Evolutionary conservation across 2,888 invertebrate genomes (phyloP), one percentile per base, ranked within the genome.

Genomic region (Megamerina dolium): DNA sequence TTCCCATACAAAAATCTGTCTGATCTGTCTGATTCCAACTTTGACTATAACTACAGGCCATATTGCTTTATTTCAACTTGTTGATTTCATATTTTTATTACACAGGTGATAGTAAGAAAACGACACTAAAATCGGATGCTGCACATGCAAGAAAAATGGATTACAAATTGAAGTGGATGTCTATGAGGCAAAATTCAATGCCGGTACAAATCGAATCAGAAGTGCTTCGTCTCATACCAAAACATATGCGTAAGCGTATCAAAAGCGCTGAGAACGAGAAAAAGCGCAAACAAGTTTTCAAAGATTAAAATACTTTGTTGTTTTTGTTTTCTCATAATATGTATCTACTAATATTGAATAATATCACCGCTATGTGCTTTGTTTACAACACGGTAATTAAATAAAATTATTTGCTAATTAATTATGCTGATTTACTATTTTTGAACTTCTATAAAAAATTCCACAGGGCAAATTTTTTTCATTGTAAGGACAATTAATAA

Each of bases 181-280:
- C 59, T 13, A 46, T 58, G 38, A 56, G 71, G 34, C 71, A 71
- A 46, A 62, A 67, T 29, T 68, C 71, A 10, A 70, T 71, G 70
- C 71, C 71, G 3, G 71, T 71, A 1, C 71, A 71, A 61, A 71
- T 71, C 23, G 70, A 71, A 41, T 64, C 63, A 23, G 66, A 70
- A 49, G 54, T 71, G 14, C 63, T 71, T 31, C 58, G 71, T 33
- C 58, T 68, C 29, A 52, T 70, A 4, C 71, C 71, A 6, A 71
- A 70, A 37, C 67, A 70, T 27, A 58, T 64, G 56, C 55, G 63
- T 33, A 70, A 65, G 45, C 63, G 68, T 14, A 59, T 67, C 2
- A 61, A 58, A 48, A 71, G 70, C 38, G 70, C 70, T 19, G 67
- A 64, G 32, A 48, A 47, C 19, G 53, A 45, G 4, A 56, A 52